Evolutionary conservation across 2,888 invertebrate species (phyloP), one percentile per base, ranked within the genome.

Genomic region (Phytoseiulus persimilis): DNA sequence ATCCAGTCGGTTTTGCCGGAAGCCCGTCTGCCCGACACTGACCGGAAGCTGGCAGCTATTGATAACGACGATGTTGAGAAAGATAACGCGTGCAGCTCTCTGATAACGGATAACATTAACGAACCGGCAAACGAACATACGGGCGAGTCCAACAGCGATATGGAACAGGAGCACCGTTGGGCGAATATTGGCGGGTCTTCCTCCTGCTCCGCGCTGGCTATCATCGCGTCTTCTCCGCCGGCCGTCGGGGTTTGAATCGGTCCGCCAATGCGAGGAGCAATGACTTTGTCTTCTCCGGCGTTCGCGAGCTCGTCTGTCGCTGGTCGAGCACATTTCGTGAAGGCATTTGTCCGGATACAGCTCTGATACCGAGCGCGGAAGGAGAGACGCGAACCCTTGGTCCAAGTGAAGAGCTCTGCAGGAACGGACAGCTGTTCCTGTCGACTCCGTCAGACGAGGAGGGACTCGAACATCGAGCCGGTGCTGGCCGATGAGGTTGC

Each of bases 41-140:
- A 65, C 65, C 65, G 65, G 65, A 65, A 65, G 65, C 18, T 65
- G 65, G 65, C 65, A 65, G 65, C 65, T 65, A 65, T 65, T 65
- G 65, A 65, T 65, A 65, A 65, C 65, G 18, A 65, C 65, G 65
- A 65, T 65, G 18, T 65, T 6, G 28, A 65, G 65, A 65, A 65
- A 65, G 65, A 65, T 65, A 65, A 65, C 65, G 18, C 65, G 18
- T 65, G 65, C 65, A 65, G 65, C 18, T 14, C 18, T 6, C 65
- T 65, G 65, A 65, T 65, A 65, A 65, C 65, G 65, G 65, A 65
- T 65, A 65, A 65, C 65, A 65, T 65, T 65, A 65, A 65, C 65
- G 65, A 65, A 65, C 65, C 65, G 65, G 65, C 65, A 65, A 65
- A 65, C 65, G 65, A 65, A 65, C 65, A 65, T 14, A 18, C 65